phyloP scores from a whole-genome alignment of 1,140 invertebrate genomes.

The Rhyzopertha dominica region DNA sequence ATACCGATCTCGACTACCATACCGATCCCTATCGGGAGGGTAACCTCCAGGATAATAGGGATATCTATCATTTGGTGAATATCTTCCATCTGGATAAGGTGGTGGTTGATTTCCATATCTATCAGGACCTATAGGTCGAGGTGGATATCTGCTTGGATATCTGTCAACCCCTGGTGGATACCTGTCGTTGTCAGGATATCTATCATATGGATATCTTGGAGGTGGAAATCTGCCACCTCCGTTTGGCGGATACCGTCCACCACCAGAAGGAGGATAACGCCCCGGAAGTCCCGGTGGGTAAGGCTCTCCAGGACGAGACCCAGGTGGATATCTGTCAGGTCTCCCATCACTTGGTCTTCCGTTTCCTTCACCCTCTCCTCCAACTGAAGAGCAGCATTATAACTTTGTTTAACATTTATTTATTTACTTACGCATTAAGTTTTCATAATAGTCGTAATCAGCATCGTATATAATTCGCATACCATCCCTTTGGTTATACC shows the following conservation, averaged over 20 bases:
- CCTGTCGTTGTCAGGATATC: conserved; percentile 8
- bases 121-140: conserved; percentile 23
- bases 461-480: conserved; percentile 83
- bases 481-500: conserved; percentile 82
- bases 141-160: conserved; percentile 43
- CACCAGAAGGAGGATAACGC: conserved; percentile 32
- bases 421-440: conserved; percentile 75
- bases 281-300: conserved; percentile 37
- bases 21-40: conserved; percentile 30
- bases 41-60: conserved; percentile 22
- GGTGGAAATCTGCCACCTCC: conserved; percentile 28
- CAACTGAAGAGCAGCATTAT: conserved; percentile 27
- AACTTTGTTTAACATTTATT: conserved; percentile 1
- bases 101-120: conserved; percentile 27
- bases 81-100: conserved; percentile 33
- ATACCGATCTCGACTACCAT: conserved; percentile 29
- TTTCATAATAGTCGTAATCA: conserved; percentile 89
- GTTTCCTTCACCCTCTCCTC: conserved; percentile 30
- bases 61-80: conserved; percentile 41
- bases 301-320: conserved; percentile 22
- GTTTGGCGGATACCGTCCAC: conserved; percentile 23
- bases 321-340: conserved; percentile 29
- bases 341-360: conserved; percentile 23
- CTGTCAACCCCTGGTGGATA: conserved; percentile 31
- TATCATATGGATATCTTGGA: too few species aligned